These are phyloP conservation scores for Sebastes oblongus DNA, from an alignment of 2,797 vertebrate genomes.

Conservation along the genomic window DNA sequence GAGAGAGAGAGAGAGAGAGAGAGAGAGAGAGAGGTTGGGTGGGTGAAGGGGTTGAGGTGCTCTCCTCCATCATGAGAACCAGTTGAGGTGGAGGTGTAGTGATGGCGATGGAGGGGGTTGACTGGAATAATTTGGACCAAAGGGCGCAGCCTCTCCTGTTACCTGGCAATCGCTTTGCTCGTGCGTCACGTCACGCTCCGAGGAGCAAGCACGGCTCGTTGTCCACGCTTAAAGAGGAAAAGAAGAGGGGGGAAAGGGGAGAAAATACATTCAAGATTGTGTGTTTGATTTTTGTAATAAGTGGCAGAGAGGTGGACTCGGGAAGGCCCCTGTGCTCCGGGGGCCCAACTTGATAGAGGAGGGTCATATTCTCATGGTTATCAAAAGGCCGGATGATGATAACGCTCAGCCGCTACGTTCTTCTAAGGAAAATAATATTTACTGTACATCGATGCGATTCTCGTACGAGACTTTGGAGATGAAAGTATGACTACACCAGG, in stretches of 20 bases:
- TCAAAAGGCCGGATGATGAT: constrained; percentile 15
- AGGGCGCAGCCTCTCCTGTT: constrained; percentile 71
- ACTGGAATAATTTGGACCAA: constrained; percentile 77
- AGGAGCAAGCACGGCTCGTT: constrained; percentile 47
- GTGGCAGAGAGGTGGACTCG: constrained; percentile 63
- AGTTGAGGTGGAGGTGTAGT: constrained; percentile 37
- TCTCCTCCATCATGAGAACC: constrained; percentile 26
- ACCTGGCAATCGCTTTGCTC: constrained; percentile 63
- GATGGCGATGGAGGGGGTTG: constrained; percentile 38
- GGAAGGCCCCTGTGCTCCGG: constrained; percentile 33
- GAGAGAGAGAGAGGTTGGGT: background rate
- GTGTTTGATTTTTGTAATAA: constrained; percentile 67
- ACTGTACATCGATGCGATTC: constrained; percentile 42
- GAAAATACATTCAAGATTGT: constrained; percentile 65
- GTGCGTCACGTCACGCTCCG: constrained; percentile 56
- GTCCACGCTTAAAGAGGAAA: constrained; percentile 49
- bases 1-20: no score
- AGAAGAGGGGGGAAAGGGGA: constrained; percentile 11
- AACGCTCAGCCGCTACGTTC: constrained; percentile 13
- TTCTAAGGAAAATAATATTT: constrained; percentile 48
- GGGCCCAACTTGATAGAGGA: constrained; percentile 10
- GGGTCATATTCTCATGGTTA: constrained; percentile 15
- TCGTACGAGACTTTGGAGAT: constrained; percentile 24
- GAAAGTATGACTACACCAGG: constrained; percentile 23
- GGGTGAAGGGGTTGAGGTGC: constrained; percentile 25